Percentiles rank a stretch among this genome's conserved stretches.
Evolutionary conservation across 2,797 vertebrate species (phyloP).

Genomic region (Rhyacichthys aspro): DNA sequence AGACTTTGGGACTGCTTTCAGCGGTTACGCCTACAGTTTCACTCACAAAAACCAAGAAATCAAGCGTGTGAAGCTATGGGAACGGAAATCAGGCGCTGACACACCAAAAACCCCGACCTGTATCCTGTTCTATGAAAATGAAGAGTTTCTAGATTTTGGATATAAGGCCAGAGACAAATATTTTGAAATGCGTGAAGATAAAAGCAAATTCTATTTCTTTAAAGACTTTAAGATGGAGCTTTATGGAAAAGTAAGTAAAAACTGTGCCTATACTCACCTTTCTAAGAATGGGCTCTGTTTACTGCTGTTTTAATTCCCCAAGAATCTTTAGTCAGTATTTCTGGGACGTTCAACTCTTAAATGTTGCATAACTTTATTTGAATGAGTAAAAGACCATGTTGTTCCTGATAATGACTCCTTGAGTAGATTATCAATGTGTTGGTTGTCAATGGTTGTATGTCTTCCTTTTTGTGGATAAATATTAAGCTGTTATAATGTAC

Average conservation of each 20-base stretch:
- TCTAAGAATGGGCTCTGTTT: too few species aligned
- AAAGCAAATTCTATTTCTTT: not conserved
- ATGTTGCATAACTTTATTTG: too few species aligned
- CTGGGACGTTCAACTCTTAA: too few species aligned
- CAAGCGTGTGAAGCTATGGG: not conserved
- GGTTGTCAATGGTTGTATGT: too few species aligned
- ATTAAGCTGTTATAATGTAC: too few species aligned
- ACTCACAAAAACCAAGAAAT: not conserved
- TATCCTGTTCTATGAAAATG: not conserved
- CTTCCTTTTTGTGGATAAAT: too few species aligned
- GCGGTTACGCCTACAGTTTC: not conserved
- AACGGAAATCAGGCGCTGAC: not conserved
- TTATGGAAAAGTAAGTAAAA: not conserved
- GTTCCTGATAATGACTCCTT: too few species aligned
- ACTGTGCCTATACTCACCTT: too few species aligned
- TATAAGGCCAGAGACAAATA: constrained; percentile 1
- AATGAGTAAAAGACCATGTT: too few species aligned
- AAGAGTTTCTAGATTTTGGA: constrained; percentile 1
- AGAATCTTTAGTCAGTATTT: too few species aligned
- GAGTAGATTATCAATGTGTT: too few species aligned
- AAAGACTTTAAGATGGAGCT: constrained; percentile 8
- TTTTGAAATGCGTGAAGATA: not conserved
- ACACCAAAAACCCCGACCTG: not conserved
- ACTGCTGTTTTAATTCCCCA: too few species aligned
- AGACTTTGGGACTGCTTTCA: constrained; percentile 3